Evolutionary conservation across 2,113 vertebrate genomes (phyloP).

Genomic region (Saimiri boliviensis): DNA sequence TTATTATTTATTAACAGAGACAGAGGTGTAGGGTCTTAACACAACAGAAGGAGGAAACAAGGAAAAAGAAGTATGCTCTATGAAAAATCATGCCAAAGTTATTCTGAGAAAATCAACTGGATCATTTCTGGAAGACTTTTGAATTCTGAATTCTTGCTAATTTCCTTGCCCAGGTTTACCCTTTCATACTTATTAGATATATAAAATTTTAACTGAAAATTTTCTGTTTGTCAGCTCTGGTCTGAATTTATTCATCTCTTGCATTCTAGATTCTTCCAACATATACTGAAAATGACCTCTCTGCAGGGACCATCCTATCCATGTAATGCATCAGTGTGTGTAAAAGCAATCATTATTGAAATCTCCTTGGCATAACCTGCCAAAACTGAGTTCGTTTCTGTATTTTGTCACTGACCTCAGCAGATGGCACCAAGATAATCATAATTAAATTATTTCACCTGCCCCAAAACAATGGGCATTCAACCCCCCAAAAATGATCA

Average conservation of each 20-base stretch:
- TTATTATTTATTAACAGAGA: slow-evolving; percentile 49
- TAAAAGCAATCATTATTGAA: neutral
- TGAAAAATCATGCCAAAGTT: neutral
- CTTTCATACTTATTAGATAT: neutral
- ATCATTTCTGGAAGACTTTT: neutral
- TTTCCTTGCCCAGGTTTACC: slow-evolving; percentile 15
- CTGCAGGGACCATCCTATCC: neutral
- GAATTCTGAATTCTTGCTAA: slow-evolving; percentile 4
- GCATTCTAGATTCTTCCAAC: neutral
- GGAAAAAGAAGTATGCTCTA: neutral
- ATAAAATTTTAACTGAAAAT: neutral
- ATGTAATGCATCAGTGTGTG: neutral
- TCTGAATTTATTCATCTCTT: neutral
- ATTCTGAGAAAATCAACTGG: slow-evolving; percentile 28
- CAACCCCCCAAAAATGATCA: neutral
- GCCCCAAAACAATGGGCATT: neutral
- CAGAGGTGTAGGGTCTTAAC: accelerated
- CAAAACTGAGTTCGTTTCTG: neutral
- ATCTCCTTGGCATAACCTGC: neutral
- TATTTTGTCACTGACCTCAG: neutral
- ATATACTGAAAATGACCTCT: neutral
- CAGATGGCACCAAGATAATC: neutral
- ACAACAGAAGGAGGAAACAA: neutral
- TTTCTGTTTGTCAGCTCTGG: neutral
- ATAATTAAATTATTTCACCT: neutral